phyloP scores from a whole-genome alignment of 2,797 vertebrate genomes.

The Hippoglossus hippoglossus region DNA sequence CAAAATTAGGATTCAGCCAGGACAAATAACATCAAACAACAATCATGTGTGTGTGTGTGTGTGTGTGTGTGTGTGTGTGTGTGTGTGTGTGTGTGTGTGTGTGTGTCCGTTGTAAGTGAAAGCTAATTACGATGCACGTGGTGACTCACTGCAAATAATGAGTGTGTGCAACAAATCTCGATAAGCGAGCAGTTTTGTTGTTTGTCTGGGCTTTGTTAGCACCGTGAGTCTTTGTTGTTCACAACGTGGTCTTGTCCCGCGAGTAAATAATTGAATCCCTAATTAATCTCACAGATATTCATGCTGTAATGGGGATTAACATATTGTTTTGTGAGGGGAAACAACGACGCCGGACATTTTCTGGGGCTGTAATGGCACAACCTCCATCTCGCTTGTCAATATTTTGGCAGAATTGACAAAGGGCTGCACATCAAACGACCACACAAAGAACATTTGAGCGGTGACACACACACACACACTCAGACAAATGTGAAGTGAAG shows the following conservation, averaged over 20 bases:
- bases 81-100: constrained; percentile 1
- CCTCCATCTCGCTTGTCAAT: constrained; percentile 52
- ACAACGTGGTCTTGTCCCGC: constrained; percentile 47
- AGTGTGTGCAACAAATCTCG: constrained; percentile 11
- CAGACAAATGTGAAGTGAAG: constrained; percentile 15
- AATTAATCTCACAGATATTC: constrained; percentile 77
- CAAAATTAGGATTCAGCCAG: constrained; percentile 4
- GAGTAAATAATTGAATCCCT: constrained; percentile 71
- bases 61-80: constrained; percentile 4
- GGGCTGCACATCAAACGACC: constrained; percentile 76
- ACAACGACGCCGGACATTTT: constrained; percentile 69
- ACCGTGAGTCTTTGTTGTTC: constrained; percentile 58
- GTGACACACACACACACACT: neutral
- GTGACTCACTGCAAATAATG: constrained; percentile 59
- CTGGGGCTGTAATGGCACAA: constrained; percentile 52
- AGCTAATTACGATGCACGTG: constrained; percentile 56
- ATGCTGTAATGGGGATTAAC: constrained; percentile 68
- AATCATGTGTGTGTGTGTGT: constrained; percentile 16
- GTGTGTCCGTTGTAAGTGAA: constrained; percentile 8
- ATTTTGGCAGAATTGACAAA: constrained; percentile 78
- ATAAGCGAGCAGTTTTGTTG: constrained; percentile 47
- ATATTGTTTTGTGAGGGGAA: constrained; percentile 75
- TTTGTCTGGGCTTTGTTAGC: constrained; percentile 52
- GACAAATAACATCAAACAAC: neutral
- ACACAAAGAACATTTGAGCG: constrained; percentile 44